Evolutionary conservation across 2,888 invertebrate genomes (phyloP), one percentile per base, ranked within the genome.

Genomic region (Villa cingulata): DNA sequence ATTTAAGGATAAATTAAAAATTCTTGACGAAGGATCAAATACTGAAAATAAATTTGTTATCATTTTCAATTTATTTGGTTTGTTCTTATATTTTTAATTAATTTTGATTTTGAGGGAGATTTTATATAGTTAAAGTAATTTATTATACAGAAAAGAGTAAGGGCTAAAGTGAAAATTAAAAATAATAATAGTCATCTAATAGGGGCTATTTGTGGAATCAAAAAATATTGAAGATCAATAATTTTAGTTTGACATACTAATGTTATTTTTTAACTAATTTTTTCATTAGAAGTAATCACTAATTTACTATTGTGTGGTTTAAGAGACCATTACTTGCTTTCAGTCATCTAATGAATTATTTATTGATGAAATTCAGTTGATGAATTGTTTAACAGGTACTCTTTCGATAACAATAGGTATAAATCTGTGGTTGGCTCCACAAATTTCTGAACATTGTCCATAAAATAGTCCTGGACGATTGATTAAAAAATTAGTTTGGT

Each of bases 381-480:
- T 73, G 62, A 78, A 77, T 56, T 62, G 70, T 60, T 71, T 72
- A 57, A 71, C 64, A 51, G 70, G 66, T 45, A 75, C 70, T 59
- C 72, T 73, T 76, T 81, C 78, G 59, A 80, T 65, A 50, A 75
- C 73, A 74, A 84, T 83, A 32, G 83, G 84, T 70, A 86, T 86
- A 75, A 85, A 85, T 50, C 81, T 81, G 65, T 86, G 83, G 64
- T 86, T 84, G 46, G 78, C 76, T 1, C 84, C 84, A 70, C 84
- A 86, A 72, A 86, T 84, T 77, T 86, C 83, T 57, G 83, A 85
- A 64, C 84, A 86, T 76, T 85, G 83, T 0, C 83, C 83, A 68
- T 70, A 84, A 67, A 74, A 80, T 62, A 83, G 58, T 39, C 83
- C 81, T 1, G 79, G 72, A 3, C 77, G 76, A 54, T 74, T 78